Base-by-base conservation (phyloP, 2,113 vertebrate genomes). In the Tauraco erythrolophus region DNA sequence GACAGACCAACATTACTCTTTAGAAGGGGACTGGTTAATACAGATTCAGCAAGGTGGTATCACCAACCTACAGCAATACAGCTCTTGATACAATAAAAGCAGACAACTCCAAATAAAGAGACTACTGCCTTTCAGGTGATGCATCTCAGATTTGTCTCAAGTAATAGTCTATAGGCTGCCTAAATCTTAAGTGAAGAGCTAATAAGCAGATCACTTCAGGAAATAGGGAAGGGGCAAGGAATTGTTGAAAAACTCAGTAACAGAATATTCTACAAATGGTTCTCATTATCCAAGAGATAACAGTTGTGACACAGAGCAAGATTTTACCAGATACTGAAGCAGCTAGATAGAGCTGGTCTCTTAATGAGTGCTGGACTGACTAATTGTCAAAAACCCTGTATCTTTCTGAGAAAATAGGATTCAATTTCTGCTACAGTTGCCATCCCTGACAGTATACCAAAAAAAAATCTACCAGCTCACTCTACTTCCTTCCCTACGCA, bases 301-400 rank as follows among this genome's bases (percentile, higher is more conserved):
- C 3, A 23, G 18, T 11, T 25, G 15, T 48, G 27, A 33, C 37
- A 62, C 0, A 0, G 39, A 72, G 21, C 28, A 66, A 56, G 19
- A 27, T 68, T 57, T 74, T 50, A 60, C 30, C 50, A 70, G 19
- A 7, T 3, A 58, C 11, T 31, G 24, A 41, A 54, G 74, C 16
- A 69, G 35, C 15, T 27, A 22, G 24, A 45, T 41, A 12, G 7
- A 8, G 22, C 22, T 72, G 14, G 30, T 19, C 6, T 64, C 33
- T 64, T 69, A 33, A 39, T 66, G 25, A 58, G 9, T 24, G n/a
- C 15, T 24, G n/a, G 9, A 33, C 19, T 39, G 51, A 61, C 8
- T 19, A 17, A 12, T 69, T 69, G 1, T 5, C 3, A 33, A 88
- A 83, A n/a, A 8, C 4, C 25, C 19, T 35, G 41, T 8, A 27